A percentile compares a stretch with the other conserved stretches of the same genome.
Evolutionary conservation across 2,113 vertebrate genomes (phyloP).

Genomic region (Podiceps cristatus): DNA sequence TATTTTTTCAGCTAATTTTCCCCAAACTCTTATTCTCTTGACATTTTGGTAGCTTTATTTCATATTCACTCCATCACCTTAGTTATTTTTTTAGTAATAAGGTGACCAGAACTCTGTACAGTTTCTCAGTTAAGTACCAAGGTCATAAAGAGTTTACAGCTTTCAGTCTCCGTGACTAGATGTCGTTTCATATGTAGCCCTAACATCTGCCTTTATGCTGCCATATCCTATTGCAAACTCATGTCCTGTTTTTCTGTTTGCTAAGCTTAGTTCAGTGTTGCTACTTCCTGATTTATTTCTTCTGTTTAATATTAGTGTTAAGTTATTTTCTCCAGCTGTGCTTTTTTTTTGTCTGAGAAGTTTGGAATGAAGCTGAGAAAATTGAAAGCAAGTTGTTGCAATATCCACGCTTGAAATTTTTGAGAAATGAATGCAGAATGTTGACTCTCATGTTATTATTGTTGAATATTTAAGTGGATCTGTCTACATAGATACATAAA

Average conservation of each 20-base stretch:
- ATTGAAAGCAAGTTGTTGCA: not conserved
- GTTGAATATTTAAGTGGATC: not conserved
- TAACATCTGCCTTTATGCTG: not conserved
- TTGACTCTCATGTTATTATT: not conserved
- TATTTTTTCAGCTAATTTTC: not conserved
- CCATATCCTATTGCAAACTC: not conserved
- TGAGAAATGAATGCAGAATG: not conserved
- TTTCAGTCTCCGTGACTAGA: not conserved
- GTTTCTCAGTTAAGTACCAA: not conserved
- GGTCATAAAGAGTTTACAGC: not conserved
- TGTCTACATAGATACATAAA: not conserved
- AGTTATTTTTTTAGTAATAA: not conserved
- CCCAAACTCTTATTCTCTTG: not conserved
- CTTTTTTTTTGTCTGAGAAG: not conserved
- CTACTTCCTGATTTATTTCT: not conserved
- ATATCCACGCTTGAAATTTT: not conserved
- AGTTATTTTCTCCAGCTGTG: not conserved
- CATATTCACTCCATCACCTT: not conserved
- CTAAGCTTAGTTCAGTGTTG: not conserved
- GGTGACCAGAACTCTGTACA: not conserved
- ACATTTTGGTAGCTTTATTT: not conserved
- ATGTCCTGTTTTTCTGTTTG: not conserved
- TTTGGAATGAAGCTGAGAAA: not conserved
- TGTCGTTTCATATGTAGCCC: not conserved
- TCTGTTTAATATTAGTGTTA: not conserved